phyloP scores from a whole-genome alignment of 2,113 vertebrate species.

The Typhlomys cinereus region DNA sequence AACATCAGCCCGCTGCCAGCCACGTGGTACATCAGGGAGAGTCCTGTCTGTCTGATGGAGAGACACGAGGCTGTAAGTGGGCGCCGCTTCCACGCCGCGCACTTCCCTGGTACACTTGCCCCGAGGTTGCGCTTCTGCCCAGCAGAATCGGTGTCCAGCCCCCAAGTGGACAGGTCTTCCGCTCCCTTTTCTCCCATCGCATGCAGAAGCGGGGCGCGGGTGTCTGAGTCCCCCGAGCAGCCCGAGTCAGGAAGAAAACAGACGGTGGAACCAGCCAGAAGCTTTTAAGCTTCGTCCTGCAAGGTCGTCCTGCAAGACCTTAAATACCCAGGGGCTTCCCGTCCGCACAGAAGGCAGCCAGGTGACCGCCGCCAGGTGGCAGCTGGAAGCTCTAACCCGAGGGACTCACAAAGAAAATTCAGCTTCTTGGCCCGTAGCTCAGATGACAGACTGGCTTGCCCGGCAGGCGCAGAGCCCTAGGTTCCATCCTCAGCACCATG shows the following conservation, averaged over 20 bases:
- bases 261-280: not conserved
- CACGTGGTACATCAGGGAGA: slow-evolving; percentile 89
- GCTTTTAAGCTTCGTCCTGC: not conserved
- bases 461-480: not conserved
- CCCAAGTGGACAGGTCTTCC: not conserved
- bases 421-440: not conserved
- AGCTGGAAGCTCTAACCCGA: not conserved
- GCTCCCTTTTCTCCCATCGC: not conserved
- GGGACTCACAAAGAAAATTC: not conserved
- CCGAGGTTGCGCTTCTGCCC: not conserved
- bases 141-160: not conserved
- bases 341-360: not conserved
- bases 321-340: not conserved
- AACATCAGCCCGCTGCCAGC: slow-evolving; percentile 90
- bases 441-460: no score
- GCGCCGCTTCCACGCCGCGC: rapidly evolving
- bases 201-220: not conserved
- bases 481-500: no score
- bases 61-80: slow-evolving; percentile 78
- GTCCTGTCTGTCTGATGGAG: slow-evolving; percentile 75
- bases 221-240: not conserved
- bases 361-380: slow-evolving; percentile 7
- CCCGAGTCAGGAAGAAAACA: not conserved
- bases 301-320: no score
- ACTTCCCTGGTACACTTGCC: rapidly evolving